These are phyloP conservation scores for Corapipo altera DNA, from an alignment of 2,113 vertebrate species.

Conservation along the genomic window DNA sequence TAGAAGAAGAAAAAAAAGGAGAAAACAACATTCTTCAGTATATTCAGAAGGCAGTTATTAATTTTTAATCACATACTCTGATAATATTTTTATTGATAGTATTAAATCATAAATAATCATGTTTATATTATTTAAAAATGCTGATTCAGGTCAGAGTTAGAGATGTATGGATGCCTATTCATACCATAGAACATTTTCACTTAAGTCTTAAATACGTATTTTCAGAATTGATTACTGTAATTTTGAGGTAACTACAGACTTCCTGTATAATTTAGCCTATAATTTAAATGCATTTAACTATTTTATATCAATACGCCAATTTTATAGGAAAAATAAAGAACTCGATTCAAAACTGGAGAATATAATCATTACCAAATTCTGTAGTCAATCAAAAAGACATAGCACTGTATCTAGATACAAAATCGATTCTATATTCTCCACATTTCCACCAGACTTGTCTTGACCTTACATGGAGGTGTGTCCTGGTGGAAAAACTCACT, in stretches of 20 bases:
- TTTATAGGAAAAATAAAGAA: not conserved
- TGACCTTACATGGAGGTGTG: not conserved
- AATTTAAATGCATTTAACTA: not conserved
- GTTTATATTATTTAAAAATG: not conserved
- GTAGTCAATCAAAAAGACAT: not conserved
- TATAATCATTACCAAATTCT: not conserved
- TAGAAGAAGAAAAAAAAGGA: accelerated
- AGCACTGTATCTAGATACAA: not conserved
- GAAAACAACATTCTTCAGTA: accelerated
- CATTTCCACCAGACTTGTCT: not conserved
- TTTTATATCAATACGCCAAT: not conserved
- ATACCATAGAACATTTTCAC: not conserved
- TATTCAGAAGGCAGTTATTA: not conserved
- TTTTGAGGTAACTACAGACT: not conserved
- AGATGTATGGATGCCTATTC: not conserved
- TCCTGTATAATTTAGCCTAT: not conserved
- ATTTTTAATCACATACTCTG: not conserved
- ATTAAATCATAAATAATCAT: not conserved
- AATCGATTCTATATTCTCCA: not conserved
- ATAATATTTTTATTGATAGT: not conserved
- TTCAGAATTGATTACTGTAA: not conserved
- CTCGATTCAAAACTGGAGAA: not conserved
- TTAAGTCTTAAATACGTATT: not conserved
- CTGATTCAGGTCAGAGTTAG: not conserved
- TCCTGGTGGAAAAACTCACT: not conserved